Evolutionary conservation across 2,113 vertebrate species (phyloP).

Genomic region (Hemicordylus capensis): DNA sequence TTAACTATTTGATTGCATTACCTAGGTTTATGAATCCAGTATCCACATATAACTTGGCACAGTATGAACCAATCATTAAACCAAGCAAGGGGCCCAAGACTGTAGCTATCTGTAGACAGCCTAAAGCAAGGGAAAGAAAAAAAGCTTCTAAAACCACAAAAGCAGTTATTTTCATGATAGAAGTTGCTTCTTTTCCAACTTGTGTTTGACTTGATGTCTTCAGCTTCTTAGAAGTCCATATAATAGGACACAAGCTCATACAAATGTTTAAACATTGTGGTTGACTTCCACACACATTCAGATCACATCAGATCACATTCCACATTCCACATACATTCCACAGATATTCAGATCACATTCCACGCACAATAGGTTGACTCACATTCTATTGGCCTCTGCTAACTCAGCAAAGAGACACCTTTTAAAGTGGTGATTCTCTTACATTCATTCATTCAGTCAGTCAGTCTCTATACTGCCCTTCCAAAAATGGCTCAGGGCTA

Average conservation of each 20-base stretch:
- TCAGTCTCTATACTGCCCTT: too few species aligned
- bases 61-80: slow-evolving; percentile 86
- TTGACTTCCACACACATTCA: background rate
- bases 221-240: background rate
- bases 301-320: too few species aligned
- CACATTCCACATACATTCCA: too few species aligned
- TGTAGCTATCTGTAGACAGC: slow-evolving; percentile 85
- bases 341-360: too few species aligned
- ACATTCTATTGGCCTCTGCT: too few species aligned
- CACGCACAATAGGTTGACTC: too few species aligned
- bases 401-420: too few species aligned
- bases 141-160: background rate
- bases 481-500: too few species aligned
- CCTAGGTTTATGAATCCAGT: slow-evolving; percentile 85
- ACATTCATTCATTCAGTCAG: too few species aligned
- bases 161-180: background rate
- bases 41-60: slow-evolving; percentile 91
- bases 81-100: slow-evolving; percentile 89
- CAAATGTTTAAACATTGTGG: background rate
- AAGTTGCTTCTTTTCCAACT: background rate
- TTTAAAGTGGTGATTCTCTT: too few species aligned
- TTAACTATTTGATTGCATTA: slow-evolving; percentile 62
- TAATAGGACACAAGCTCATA: background rate
- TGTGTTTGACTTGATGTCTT: background rate
- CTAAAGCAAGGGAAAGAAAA: slow-evolving; percentile 67